A percentile compares a stretch with the other conserved stretches of the same genome.
Conservation (phyloP, 92 coral and sea anemone genomes). For the Parazoanthus atlanticus region DNA sequence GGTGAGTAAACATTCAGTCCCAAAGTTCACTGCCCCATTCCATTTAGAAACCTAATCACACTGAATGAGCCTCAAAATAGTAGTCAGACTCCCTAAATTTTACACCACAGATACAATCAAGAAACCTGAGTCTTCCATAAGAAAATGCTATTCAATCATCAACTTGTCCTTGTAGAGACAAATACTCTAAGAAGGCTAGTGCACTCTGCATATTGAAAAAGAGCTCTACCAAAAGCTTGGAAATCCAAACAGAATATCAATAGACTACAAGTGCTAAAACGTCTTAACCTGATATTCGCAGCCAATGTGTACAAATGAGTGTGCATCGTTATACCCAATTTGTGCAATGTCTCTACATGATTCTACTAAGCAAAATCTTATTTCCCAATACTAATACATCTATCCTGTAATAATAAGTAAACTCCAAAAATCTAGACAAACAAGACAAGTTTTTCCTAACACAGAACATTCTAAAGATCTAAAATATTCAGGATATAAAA, state of each 20-base stretch:
- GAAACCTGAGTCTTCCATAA: not conserved
- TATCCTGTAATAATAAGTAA: not conserved
- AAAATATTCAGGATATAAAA: not conserved
- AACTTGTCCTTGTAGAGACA: not conserved
- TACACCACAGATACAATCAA: not conserved
- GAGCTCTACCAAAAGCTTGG: not conserved
- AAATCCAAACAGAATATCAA: not conserved
- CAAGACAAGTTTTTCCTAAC: not conserved
- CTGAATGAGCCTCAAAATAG: conserved; percentile 29
- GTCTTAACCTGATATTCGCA: not conserved
- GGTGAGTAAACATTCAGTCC: not conserved
- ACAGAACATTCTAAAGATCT: not conserved
- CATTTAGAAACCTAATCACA: conserved; percentile 17
- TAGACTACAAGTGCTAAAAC: not conserved
- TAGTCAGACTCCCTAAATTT: not conserved
- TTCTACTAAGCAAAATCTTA: not conserved
- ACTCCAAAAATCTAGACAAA: not conserved
- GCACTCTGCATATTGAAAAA: not conserved
- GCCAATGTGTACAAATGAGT: not conserved
- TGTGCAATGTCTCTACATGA: not conserved
- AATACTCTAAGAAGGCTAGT: not conserved
- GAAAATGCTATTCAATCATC: not conserved
- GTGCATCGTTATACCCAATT: not conserved
- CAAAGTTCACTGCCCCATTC: not conserved
- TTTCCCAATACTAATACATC: not conserved